Evolutionary conservation across 2,113 vertebrate species (phyloP).

Genomic region (Lampris megalopsis): DNA sequence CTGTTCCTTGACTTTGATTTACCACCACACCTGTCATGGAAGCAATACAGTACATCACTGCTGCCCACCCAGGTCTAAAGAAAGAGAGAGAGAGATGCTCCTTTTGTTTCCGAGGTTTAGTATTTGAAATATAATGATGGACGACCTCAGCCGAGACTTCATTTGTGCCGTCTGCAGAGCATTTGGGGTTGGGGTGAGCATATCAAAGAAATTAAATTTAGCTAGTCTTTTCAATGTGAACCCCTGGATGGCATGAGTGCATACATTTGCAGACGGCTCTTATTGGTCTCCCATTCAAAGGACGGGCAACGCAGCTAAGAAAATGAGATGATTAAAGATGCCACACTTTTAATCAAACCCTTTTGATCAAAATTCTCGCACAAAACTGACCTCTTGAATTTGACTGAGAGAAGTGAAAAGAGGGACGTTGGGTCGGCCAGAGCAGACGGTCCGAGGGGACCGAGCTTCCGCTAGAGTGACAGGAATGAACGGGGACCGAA

Average conservation of each 20-base stretch:
- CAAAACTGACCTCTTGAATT: slow-evolving; percentile 36
- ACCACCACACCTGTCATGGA: slow-evolving; percentile 35
- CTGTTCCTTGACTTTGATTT: slow-evolving; percentile 45
- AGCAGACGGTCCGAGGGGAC: not conserved
- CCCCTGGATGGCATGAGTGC: slow-evolving; percentile 47
- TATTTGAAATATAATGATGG: slow-evolving; percentile 72
- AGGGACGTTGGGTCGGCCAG: not conserved
- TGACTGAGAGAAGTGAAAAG: not conserved
- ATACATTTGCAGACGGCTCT: slow-evolving; percentile 59
- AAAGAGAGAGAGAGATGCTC: slow-evolving; percentile 29
- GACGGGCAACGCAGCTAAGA: slow-evolving; percentile 42
- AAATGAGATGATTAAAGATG: slow-evolving; percentile 67
- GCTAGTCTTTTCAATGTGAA: slow-evolving; percentile 60
- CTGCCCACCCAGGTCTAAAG: slow-evolving; percentile 25
- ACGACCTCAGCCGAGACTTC: slow-evolving; percentile 69
- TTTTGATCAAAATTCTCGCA: slow-evolving; percentile 51
- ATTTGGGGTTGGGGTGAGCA: slow-evolving; percentile 15
- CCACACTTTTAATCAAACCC: slow-evolving; percentile 60
- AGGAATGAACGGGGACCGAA: slow-evolving; percentile 33
- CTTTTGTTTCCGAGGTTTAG: slow-evolving; percentile 38
- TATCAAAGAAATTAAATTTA: slow-evolving; percentile 76
- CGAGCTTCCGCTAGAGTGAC: no score
- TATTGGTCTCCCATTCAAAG: slow-evolving; percentile 61
- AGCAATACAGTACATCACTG: slow-evolving; percentile 57
- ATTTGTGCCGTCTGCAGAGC: slow-evolving; percentile 64